Base-by-base conservation (phyloP, 2,797 vertebrate genomes). In the Bryconaethiops microstoma region DNA sequence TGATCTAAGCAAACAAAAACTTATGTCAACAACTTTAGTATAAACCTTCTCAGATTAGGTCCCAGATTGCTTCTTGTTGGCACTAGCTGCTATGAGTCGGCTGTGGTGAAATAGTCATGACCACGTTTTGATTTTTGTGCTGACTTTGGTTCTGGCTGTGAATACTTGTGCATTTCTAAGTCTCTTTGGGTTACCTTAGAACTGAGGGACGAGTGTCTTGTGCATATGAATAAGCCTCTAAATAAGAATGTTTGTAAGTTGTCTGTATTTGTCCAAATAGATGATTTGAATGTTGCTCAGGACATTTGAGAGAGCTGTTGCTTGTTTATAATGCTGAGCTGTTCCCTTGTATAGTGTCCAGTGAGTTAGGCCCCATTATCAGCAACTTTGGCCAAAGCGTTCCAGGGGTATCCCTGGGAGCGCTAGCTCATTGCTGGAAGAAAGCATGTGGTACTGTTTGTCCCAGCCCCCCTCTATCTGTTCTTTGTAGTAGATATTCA, bases 321-420 rank as follows among this genome's bases (percentile, higher is more conserved):
- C 57, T 72, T 71, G 77, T 76, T 29, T n/a, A 13, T 70, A 60
- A 70, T 76, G 39, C 77, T 83, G 62, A 60, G 65, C 71, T 71
- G 78, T 59, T 84, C 80, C 80, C 59, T 35, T 79, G 25, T 77
- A 42, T 70, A 74, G 77, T 59, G 35, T 78, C 54, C 12, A 78
- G 52, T 75, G 70, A 68, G 77, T 77, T 70, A 77, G 76, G 62
- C 75, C 78, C 50, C 82, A 76, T 80, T 80, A 57, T 76, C 70
- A 65, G 62, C 52, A 72, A 73, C 80, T 85, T 75, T 84, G 79
- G 79, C 35, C 76, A 16, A 82, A 87, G 73, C 23, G 67, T 85
- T 81, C 88, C 85, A 87, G 85, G 17, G 2, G 86, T 92, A 89
- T 87, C 92, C 89, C 89, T 91, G 91, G 90, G 82, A 89, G 92